Percentiles rank a stretch among this genome's conserved stretches.
Evolutionary conservation across 2,113 vertebrate species (phyloP).

Genomic region (Geococcyx californianus): DNA sequence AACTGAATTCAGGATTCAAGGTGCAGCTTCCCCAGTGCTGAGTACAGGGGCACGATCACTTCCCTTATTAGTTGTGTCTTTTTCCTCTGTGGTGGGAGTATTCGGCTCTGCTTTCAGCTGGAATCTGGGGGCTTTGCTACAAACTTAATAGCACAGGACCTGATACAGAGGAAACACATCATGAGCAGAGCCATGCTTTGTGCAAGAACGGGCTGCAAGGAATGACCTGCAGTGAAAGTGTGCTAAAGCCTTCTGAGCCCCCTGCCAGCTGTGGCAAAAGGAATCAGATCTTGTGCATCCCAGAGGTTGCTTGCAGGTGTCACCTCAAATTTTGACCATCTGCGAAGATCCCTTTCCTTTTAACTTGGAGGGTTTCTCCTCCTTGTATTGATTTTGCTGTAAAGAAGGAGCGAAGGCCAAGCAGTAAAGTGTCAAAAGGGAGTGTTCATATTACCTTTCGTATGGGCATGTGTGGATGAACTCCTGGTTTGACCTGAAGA

Average conservation of each 20-base stretch:
- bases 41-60: no score
- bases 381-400: background rate
- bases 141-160: background rate
- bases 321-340: background rate
- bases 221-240: background rate
- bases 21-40: no score
- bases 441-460: background rate
- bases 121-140: background rate
- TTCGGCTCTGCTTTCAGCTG: background rate
- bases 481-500: slow-evolving; percentile 18
- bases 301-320: accelerated
- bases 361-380: background rate
- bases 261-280: background rate
- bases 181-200: background rate
- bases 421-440: background rate
- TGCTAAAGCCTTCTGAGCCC: background rate
- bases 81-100: background rate
- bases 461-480: background rate
- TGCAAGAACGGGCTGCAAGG: accelerated
- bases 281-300: background rate
- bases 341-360: background rate
- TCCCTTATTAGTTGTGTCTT: background rate
- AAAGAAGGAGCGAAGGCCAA: background rate
- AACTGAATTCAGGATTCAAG: no score
- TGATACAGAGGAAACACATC: accelerated